Percentiles rank a stretch among this genome's conserved stretches.
Evolutionary conservation across 2,797 vertebrate genomes (phyloP).

Genomic region (Tenualosa ilisha): DNA sequence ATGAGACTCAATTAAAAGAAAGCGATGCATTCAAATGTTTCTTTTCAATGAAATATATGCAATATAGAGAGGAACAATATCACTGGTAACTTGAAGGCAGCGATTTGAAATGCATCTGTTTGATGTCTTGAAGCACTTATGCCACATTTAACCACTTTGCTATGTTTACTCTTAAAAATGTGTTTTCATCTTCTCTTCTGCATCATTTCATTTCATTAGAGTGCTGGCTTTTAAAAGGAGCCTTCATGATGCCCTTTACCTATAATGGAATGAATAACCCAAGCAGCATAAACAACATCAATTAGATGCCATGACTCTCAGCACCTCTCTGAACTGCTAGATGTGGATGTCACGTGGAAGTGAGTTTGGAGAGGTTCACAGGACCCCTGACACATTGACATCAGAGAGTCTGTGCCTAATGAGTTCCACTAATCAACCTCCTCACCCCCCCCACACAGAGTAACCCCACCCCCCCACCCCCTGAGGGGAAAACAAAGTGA

Average conservation of each 20-base stretch:
- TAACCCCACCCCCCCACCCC: background rate
- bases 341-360: background rate
- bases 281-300: conserved; percentile 11
- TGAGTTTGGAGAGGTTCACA: background rate
- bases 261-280: background rate
- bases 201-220: background rate
- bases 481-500: background rate
- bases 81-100: background rate
- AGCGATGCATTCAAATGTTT: conserved; percentile 26
- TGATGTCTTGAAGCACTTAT: background rate
- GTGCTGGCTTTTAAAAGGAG: background rate
- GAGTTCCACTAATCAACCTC: conserved; percentile 36
- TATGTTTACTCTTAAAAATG: background rate
- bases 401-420: conserved; percentile 34
- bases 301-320: background rate
- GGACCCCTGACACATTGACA: conserved; percentile 9
- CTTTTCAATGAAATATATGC: conserved; percentile 27
- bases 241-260: background rate
- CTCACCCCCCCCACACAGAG: background rate
- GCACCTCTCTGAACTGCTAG: background rate
- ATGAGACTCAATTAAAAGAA: conserved; percentile 10
- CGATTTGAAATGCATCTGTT: background rate
- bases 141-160: background rate
- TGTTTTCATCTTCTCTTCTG: background rate
- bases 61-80: background rate